These are phyloP conservation scores for Zapus hudsonius DNA, from an alignment of 2,113 vertebrate genomes.

Conservation along the genomic window DNA sequence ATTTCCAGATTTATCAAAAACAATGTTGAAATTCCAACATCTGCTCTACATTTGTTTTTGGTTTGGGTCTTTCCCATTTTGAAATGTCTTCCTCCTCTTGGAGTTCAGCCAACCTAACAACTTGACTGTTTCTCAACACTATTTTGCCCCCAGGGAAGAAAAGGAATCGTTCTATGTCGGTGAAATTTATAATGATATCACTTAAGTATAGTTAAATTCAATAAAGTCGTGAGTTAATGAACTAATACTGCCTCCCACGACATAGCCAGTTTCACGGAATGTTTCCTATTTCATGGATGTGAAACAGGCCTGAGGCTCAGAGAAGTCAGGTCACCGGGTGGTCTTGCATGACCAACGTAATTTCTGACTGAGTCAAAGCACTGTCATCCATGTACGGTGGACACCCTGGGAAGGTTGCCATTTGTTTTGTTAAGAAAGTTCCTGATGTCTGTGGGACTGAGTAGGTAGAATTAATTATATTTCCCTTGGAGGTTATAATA, in stretches of 20 bases:
- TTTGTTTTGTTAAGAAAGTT: background rate
- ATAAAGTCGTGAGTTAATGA: background rate
- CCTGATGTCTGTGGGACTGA: background rate
- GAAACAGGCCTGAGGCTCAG: background rate
- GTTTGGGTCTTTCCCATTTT: background rate
- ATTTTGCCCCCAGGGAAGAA: background rate
- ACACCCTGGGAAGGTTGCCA: rapidly evolving
- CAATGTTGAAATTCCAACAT: too few relatives aligned
- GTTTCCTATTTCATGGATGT: background rate
- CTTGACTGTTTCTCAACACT: background rate
- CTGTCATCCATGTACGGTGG: rapidly evolving
- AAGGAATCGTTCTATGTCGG: background rate
- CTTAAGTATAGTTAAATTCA: background rate
- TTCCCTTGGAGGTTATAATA: background rate
- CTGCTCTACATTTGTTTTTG: background rate
- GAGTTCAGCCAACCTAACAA: background rate
- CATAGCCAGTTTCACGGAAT: background rate
- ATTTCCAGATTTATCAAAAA: background rate
- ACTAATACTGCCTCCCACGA: background rate
- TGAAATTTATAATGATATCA: background rate
- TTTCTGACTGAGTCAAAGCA: background rate
- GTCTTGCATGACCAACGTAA: too few relatives aligned
- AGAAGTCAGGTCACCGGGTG: background rate
- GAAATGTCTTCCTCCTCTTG: background rate
- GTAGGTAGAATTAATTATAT: background rate